Conservation (phyloP, 2,888 invertebrate genomes). For the Tenthredo livida region DNA sequence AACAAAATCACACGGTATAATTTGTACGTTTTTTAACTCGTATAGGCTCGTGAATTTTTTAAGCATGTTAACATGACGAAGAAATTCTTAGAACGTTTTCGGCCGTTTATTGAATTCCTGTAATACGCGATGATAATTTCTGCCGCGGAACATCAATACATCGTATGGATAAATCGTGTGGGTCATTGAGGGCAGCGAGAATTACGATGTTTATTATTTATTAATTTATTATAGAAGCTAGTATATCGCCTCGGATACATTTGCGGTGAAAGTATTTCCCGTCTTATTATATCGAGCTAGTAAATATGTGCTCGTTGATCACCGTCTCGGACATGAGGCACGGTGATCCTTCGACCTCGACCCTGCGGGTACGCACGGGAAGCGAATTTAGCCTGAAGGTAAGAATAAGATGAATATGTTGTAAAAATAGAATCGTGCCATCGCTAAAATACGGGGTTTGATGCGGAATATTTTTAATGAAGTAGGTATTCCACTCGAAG, state of each 20-base stretch:
- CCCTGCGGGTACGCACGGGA: background rate
- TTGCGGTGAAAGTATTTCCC: slow-evolving; percentile 41
- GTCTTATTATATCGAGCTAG: background rate
- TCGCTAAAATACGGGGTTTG: background rate
- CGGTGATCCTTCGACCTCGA: slow-evolving; percentile 39
- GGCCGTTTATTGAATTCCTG: background rate
- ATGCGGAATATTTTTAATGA: background rate
- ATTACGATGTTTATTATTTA: slow-evolving; percentile 19
- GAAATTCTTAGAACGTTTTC: background rate
- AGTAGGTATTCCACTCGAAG: too few species aligned
- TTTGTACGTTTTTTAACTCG: background rate
- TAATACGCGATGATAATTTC: background rate
- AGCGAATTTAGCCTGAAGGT: background rate
- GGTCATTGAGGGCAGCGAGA: slow-evolving; percentile 19
- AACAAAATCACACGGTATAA: background rate
- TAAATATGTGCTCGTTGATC: background rate
- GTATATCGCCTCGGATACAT: background rate
- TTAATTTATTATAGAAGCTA: slow-evolving; percentile 32
- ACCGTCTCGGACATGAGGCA: background rate
- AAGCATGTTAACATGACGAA: background rate
- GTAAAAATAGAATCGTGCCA: background rate
- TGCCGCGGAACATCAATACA: background rate
- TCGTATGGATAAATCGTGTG: background rate
- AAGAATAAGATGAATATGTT: background rate
- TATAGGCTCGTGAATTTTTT: background rate